A percentile compares a stretch with the other conserved stretches of the same genome.
Evolutionary conservation across 2,113 vertebrate species (phyloP).

Genomic region (Notarius lentiginosus): DNA sequence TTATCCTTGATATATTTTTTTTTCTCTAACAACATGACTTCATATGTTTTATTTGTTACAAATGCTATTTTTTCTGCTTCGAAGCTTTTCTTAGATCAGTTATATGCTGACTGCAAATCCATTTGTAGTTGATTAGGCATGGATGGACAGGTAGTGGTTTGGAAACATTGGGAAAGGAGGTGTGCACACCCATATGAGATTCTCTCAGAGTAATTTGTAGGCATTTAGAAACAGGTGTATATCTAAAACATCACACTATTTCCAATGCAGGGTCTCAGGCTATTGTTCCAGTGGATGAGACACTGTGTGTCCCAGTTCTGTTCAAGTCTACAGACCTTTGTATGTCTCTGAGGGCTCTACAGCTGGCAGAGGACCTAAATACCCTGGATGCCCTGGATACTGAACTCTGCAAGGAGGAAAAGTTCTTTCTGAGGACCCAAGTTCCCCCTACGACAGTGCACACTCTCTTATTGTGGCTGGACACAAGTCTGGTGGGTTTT

Average conservation of each 20-base stretch:
- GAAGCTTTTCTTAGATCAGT: neutral
- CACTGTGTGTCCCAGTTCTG: slow-evolving; percentile 66
- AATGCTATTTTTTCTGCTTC: neutral
- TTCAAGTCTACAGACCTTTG: slow-evolving; percentile 66
- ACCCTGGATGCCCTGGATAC: slow-evolving; percentile 71
- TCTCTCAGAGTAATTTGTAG: neutral
- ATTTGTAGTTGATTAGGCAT: neutral
- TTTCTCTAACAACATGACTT: neutral
- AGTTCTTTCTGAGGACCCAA: slow-evolving; percentile 72
- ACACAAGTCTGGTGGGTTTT: slow-evolving; percentile 76
- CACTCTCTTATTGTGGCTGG: slow-evolving; percentile 78
- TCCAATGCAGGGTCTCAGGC: slow-evolving; percentile 75
- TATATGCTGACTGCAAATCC: neutral
- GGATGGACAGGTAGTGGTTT: neutral
- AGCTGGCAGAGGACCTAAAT: slow-evolving; percentile 81
- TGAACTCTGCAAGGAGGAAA: slow-evolving; percentile 73
- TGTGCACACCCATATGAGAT: neutral
- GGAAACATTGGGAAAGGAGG: neutral
- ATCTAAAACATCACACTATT: neutral
- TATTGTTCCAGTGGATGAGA: slow-evolving; percentile 60
- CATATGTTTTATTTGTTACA: neutral
- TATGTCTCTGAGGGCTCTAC: slow-evolving; percentile 75
- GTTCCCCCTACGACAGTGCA: slow-evolving; percentile 74
- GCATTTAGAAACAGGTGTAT: neutral
- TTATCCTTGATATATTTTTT: neutral